Base-by-base conservation (phyloP, 35 echinoderm and acorn worm genomes). In the Apostichopus japonicus region DNA sequence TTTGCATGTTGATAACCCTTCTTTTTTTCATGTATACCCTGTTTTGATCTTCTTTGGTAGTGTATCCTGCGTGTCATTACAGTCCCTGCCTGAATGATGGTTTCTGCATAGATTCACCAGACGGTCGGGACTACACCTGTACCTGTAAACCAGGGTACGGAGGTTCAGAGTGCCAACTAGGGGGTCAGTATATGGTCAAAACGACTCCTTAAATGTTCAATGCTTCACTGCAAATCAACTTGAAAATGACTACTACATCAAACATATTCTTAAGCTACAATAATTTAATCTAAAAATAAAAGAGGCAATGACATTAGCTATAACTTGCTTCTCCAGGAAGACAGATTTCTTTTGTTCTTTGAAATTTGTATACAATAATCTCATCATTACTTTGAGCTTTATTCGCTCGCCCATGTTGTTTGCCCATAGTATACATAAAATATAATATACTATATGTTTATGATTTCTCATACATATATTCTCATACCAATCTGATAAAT, bases 61-160 rank as follows among this genome's bases (percentile, higher is more conserved):
- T 89, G 10, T 89, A 72, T 89, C 86, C 86, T 7, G 67, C 53
- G 3, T 89, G 86, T 15, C 86, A 89, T 65, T 89, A 89, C 86
- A 72, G 61, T 33, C 86, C 86, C 8, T 89, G 86, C 72, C 61
- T 65, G 4, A 89, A 89, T 25, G 62, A 65, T 72, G 86, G 56
- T 51, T 89, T 89, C 51, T 89, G 86, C 59, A 63, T 51, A 73
- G 86, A 89, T 62, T 27, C 86, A 10, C 86, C 86, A 1, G 67
- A 89, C 23, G 86, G 86, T 10, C 21, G 86, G 10, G 86, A 89
- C 4, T 89, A 89, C 24, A 89, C 86, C 1, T 89, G 86, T 54
- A 89, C 86, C n/a, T 89, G 86, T 72, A 89, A 89, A 53, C 86
- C 86, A 72, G 86, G 86, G 0, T 73, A 62, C 63, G 61, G 63